Percentiles rank a stretch among this genome's conserved stretches.
Conservation (phyloP, 2,888 invertebrate genomes). For the Ceratothoa steindachneri region DNA sequence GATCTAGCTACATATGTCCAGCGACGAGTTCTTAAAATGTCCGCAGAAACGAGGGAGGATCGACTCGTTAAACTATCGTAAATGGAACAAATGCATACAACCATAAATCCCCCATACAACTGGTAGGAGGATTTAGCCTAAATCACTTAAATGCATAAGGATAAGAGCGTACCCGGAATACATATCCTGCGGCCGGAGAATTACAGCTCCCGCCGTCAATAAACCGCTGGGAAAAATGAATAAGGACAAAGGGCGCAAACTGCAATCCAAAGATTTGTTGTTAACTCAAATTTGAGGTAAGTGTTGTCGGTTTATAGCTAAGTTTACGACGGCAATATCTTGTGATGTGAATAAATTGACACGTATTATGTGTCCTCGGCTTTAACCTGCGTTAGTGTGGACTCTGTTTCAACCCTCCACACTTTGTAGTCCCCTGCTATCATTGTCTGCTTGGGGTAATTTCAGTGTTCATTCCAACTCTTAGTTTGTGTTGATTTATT, state of each 20-base stretch:
- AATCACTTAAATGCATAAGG: background rate
- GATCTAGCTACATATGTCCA: no score
- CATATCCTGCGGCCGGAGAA: background rate
- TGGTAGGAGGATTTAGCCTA: background rate
- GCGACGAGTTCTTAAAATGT: no score
- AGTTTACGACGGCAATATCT: background rate
- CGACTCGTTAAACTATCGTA: no score
- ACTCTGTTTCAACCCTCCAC: no score
- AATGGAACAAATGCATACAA: background rate
- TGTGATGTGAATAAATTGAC: background rate
- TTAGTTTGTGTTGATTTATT: no score
- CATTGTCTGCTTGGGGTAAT: no score
- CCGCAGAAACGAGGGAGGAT: no score
- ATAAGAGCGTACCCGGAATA: background rate
- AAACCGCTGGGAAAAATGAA: background rate
- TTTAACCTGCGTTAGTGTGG: background rate
- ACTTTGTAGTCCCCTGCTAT: no score
- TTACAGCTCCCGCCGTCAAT: background rate
- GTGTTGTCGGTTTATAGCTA: background rate
- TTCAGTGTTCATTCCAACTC: no score
- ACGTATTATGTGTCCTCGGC: background rate
- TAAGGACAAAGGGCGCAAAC: background rate
- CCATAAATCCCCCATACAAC: background rate
- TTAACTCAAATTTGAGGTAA: background rate
- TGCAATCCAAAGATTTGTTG: background rate